Base-by-base conservation (phyloP, 1,140 invertebrate genomes). In the Diorhabda sublineata region DNA sequence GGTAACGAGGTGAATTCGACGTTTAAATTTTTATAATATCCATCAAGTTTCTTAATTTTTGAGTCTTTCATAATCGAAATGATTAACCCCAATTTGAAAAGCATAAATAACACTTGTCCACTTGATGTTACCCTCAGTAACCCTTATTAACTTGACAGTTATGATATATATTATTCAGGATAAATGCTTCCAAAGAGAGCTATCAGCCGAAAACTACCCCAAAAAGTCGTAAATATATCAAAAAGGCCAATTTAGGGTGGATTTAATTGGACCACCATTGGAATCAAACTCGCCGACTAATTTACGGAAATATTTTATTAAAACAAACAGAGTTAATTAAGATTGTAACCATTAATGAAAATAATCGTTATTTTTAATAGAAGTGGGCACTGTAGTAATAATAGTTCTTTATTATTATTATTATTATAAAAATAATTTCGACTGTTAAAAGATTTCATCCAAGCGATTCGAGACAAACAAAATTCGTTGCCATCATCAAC, bases 151-250 rank as follows among this genome's bases (percentile, higher is more conserved):
- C 63, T 64, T 64, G 63, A 64, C 63, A 64, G 45, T 64, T 57
- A 64, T 64, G 63, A 64, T 64, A 42, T 64, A 64, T 64, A 64
- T 57, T 41, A 64, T 64, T 57, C 52, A 45, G 45, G 26, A 64
- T 64, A 64, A 64, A 64, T 64, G 63, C 63, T 64, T 64, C 63
- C 63, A 64, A 42, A 64, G 63, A 64, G 52, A 64, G 63, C 63
- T 47, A 64, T 64, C 63, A 64, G 52, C 63, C 63, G 8, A 64
- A 64, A 57, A 43, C 63, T 47, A 43, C 63, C 63, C 47, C 41
- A 45, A 11, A 57, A 64, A 52, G 45, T 64, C 63, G 42, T 64
- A 64, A 64, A 64, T 64, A 64, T 47, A 41, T 64, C 63, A 64
- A 64, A 64, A 26, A 8, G 63, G 5, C 52, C 45, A 57, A 64